Base-by-base conservation (phyloP, 2,113 vertebrate genomes). In the Tinamus guttatus region DNA sequence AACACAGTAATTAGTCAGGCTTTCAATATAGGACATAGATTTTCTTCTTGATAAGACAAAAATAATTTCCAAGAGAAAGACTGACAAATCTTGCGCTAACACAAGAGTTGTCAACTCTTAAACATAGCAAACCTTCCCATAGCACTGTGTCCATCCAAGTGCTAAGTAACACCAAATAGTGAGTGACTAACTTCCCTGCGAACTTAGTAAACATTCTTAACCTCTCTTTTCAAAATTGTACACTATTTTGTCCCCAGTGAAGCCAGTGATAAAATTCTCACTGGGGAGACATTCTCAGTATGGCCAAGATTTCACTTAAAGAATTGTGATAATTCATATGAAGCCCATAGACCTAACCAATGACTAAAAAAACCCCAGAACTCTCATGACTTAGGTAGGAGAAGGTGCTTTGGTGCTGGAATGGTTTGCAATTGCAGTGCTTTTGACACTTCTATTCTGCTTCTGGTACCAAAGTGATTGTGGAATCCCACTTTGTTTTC, bases 381-480 rank as follows among this genome's bases (percentile, higher is more conserved):
- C 34, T 81, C 52, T 47, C 27, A 28, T 67, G 40, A 3, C 15
- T 68, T 60, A 19, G 64, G 68, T 67, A 51, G 71, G 56, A 94
- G 45, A 56, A 85, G n/a, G 43, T 32, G 2, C 36, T 70, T 73
- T 38, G 40, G 36, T 77, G 40, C 47, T 13, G 3, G 34, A 56
- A 30, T 11, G 52, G 40, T 67, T 90, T 85, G 64, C 56, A 90
- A 8, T 21, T 81, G 40, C 59, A 54, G 30, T 64, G n/a, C 36
- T 74, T 93, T 62, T 41, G 54, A 52, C 77, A 80, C 82, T 83
- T 94, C 71, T 93, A 19, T 20, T 76, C 59, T 68, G 60, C 45
- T 91, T 74, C 79, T 95, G 82, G 14, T 86, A 70, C 41, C 0
- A 0, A 67, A 89, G 41, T 27, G 60, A 60, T 11, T 81, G 38